These are phyloP conservation scores for Calliopum simillimum DNA, from an alignment of 2,888 invertebrate genomes.

Conservation along the genomic window DNA sequence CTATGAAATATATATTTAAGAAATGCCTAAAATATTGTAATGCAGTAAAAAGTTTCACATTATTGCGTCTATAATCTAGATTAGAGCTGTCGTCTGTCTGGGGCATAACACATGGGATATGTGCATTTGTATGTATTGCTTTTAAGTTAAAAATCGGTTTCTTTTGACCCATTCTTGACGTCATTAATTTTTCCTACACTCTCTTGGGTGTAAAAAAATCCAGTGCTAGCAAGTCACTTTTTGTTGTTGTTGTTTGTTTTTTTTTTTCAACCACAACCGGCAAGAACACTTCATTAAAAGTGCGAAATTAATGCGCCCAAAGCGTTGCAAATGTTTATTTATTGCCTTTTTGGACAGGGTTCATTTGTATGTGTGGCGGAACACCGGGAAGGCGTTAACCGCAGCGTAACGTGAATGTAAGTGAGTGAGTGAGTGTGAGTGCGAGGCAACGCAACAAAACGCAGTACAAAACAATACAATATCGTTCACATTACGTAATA, in stretches of 20 bases:
- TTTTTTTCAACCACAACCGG: not conserved
- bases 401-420: constrained; percentile 33
- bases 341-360: constrained; percentile 17
- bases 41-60: too few species aligned
- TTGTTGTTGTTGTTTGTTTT: not conserved
- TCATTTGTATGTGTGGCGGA: not conserved
- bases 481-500: too few species aligned
- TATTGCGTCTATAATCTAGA: too few species aligned
- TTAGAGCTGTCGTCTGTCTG: too few species aligned
- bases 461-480: not conserved
- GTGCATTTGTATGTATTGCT: too few species aligned
- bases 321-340: constrained; percentile 58
- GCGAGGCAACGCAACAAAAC: constrained; percentile 9
- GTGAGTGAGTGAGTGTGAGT: too few species aligned
- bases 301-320: constrained; percentile 53
- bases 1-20: too few species aligned
- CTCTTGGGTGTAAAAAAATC: not conserved
- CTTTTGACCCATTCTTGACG: too few species aligned
- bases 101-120: too few species aligned
- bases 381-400: constrained; percentile 37
- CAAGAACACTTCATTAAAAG: constrained; percentile 40
- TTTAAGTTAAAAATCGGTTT: too few species aligned
- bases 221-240: not conserved
- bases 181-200: too few species aligned
- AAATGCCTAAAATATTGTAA: too few species aligned